These are phyloP conservation scores for Pangasius mekongensis DNA, from an alignment of 2,797 vertebrate species.

Conservation along the genomic window DNA sequence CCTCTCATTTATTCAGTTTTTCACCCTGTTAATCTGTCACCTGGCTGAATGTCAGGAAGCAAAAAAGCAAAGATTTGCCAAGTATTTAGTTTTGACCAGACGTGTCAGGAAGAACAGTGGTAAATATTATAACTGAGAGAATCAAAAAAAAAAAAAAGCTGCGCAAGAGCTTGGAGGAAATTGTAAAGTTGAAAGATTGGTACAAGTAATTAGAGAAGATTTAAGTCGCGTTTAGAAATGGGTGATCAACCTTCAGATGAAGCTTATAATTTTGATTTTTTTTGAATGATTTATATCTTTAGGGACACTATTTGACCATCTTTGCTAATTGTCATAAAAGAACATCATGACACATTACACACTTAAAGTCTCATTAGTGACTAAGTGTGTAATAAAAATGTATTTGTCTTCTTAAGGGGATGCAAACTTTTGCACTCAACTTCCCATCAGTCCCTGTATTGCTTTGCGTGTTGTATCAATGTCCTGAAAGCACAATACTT, in stretches of 20 bases:
- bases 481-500: not conserved
- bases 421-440: not conserved
- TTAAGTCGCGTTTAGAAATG: not conserved
- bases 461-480: not conserved
- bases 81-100: not conserved
- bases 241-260: not conserved
- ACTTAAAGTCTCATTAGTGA: not conserved
- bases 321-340: not conserved
- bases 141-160: not conserved
- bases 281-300: not conserved
- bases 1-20: not conserved
- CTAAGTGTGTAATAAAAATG: not conserved
- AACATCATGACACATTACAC: not conserved
- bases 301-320: not conserved
- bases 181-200: not conserved
- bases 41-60: not conserved
- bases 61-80: not conserved
- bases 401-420: not conserved
- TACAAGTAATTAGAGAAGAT: not conserved
- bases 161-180: not conserved
- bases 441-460: not conserved
- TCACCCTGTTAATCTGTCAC: not conserved
- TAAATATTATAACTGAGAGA: not conserved
- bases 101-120: not conserved
- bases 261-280: not conserved